Base-by-base conservation (phyloP, 1,140 invertebrate species). In the Planococcus citri region DNA sequence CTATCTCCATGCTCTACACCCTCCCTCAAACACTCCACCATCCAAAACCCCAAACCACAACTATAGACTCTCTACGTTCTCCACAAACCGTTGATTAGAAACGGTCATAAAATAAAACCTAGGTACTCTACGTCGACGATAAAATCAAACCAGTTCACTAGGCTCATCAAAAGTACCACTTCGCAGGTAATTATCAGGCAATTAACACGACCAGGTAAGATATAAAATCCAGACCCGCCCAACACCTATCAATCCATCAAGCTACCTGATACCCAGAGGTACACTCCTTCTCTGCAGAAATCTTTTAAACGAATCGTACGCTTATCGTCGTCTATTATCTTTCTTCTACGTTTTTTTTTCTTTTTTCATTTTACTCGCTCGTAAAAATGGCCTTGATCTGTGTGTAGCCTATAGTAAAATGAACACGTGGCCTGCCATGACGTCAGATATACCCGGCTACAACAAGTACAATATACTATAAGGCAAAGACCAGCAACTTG, bases 301-400 rank as follows among this genome's bases (percentile, higher is more conserved):
- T 51, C 41, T 20, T 17, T 3, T 12, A 33, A 33, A 3, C 12
- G 12, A 12, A 6, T 33, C 12, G 6, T 51, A 17, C 6, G 41
- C 41, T 51, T 51, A 51, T 64, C 60, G 21, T 64, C 22, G 60
- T 64, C 60, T 64, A 14, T 64, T 64, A 25, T 64, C 25, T 64
- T 20, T 60, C 20, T 60, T 20, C 20, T 60, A 9, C 20, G n/a
- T n/a, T n/a, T n/a, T n/a, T n/a, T n/a, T n/a, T n/a, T n/a, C n/a
- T n/a, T 64, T 64, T 64, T 64, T 64, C 24, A 10, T 64, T 64
- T 64, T 64, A 64, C 60, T 64, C 60, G 60, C 60, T 64, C 60
- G 60, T 64, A 64, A 64, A 64, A 64, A 64, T 64, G 60, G 60
- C 60, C 60, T 64, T 64, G 60, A 64, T 64, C 60, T 64, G 60